A percentile compares a stretch with the other conserved stretches of the same genome.
phyloP scores from a whole-genome alignment of 1,140 invertebrate genomes.

The Drosophila pseudoananassae region DNA sequence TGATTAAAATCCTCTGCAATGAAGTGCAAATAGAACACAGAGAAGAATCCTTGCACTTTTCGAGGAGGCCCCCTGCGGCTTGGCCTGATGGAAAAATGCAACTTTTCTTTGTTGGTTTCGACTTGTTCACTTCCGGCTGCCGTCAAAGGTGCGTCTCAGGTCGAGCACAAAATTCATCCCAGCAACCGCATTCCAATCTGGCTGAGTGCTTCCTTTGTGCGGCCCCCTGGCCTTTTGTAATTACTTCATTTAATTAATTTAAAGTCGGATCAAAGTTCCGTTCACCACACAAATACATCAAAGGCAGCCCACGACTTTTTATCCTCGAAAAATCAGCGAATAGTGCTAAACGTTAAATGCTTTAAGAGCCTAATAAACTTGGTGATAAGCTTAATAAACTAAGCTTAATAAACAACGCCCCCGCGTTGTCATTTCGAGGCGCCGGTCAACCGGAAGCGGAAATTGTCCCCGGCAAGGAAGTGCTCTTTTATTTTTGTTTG shows the following conservation, averaged over 20 bases:
- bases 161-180: constrained; percentile 25
- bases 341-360: constrained; percentile 46
- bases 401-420: constrained; percentile 18
- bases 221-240: constrained; percentile 33
- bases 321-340: constrained; percentile 9
- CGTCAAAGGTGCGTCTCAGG: constrained; percentile 43
- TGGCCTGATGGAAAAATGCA: constrained; percentile 20
- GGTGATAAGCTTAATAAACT: constrained; percentile 69
- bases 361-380: constrained; percentile 62
- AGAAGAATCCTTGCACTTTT: constrained; percentile 19
- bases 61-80: constrained; percentile 32
- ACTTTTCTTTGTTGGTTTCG: constrained; percentile 27
- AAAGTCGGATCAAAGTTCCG: constrained; percentile 35
- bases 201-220: constrained; percentile 43
- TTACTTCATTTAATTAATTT: constrained; percentile 63
- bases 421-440: constrained; percentile 45
- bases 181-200: constrained; percentile 52
- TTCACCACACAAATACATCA: constrained; percentile 24
- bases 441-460: constrained; percentile 69
- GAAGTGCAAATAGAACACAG: constrained; percentile 33
- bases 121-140: constrained; percentile 12
- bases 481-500: constrained; percentile 21
- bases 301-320: constrained; percentile 19
- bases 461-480: constrained; percentile 64
- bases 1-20: constrained; percentile 60